A percentile compares a stretch with the other conserved stretches of the same genome.
These are phyloP conservation scores for Anguilla obscura DNA, from an alignment of 2,797 vertebrate species.

Conservation along the genomic window DNA sequence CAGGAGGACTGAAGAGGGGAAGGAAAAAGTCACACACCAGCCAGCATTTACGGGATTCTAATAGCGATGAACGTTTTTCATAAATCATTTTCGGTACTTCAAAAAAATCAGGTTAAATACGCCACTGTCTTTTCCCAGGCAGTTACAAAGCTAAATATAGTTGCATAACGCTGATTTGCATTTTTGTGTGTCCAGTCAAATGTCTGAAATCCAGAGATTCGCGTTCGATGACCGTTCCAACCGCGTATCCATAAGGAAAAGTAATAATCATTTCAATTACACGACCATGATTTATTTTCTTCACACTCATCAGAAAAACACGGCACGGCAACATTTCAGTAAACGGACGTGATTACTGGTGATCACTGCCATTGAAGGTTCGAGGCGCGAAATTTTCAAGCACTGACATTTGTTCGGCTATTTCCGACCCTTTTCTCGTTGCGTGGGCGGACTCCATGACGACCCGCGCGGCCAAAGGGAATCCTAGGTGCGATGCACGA, in stretches of 20 bases:
- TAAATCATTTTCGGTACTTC: not conserved
- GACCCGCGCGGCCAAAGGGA: not conserved
- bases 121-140: not conserved
- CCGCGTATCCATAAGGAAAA: not conserved
- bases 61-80: too few relatives aligned
- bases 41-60: not conserved
- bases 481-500: not conserved
- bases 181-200: not conserved
- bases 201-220: too few relatives aligned
- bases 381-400: not conserved
- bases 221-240: too few relatives aligned
- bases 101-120: not conserved
- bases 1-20: not conserved
- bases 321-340: not conserved
- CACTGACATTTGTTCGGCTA: not conserved
- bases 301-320: not conserved
- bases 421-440: not conserved
- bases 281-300: not conserved
- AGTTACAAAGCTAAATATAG: not conserved
- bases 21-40: not conserved
- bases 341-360: not conserved
- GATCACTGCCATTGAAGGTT: not conserved
- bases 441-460: not conserved
- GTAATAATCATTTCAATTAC: not conserved
- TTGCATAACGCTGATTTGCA: not conserved